These are phyloP conservation scores for Rhizoglyphus robini DNA, from an alignment of 1,140 invertebrate species.

Conservation along the genomic window DNA sequence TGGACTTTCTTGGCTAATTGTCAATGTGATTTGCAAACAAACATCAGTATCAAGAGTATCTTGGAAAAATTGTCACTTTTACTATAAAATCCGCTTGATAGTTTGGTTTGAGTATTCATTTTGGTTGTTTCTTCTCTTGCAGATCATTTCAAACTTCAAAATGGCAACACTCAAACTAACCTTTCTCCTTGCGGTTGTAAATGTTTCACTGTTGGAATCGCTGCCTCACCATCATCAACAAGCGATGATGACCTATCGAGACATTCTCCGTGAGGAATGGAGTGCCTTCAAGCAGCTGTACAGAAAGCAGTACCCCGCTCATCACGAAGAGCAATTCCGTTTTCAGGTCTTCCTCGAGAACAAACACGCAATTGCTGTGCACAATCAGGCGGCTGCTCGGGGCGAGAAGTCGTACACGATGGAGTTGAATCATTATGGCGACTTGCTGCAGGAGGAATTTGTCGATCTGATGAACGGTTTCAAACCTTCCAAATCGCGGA, in stretches of 20 bases:
- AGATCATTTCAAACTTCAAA: too few relatives aligned
- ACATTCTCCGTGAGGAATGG: constrained; percentile 59
- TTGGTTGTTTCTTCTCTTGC: too few relatives aligned
- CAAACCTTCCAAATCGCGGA: constrained; percentile 41
- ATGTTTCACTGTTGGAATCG: too few relatives aligned
- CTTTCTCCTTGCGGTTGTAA: too few relatives aligned
- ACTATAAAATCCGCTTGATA: too few relatives aligned
- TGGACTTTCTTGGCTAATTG: too few relatives aligned
- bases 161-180: too few relatives aligned
- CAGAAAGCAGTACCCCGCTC: constrained; percentile 41
- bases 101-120: too few relatives aligned
- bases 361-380: constrained; percentile 62
- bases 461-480: constrained; percentile 60
- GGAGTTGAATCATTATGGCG: constrained; percentile 63
- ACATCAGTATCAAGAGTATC: too few relatives aligned
- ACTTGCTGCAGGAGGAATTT: constrained; percentile 67
- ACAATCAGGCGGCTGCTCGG: constrained; percentile 49
- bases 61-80: too few relatives aligned
- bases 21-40: too few relatives aligned
- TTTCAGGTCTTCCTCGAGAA: constrained; percentile 79
- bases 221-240: too few relatives aligned
- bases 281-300: constrained; percentile 44
- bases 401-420: constrained; percentile 52
- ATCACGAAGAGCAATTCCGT: constrained; percentile 61
- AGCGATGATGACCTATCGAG: constrained; percentile 53